Evolutionary conservation across 2,113 vertebrate species (phyloP).

Genomic region (Cottus gobio): DNA sequence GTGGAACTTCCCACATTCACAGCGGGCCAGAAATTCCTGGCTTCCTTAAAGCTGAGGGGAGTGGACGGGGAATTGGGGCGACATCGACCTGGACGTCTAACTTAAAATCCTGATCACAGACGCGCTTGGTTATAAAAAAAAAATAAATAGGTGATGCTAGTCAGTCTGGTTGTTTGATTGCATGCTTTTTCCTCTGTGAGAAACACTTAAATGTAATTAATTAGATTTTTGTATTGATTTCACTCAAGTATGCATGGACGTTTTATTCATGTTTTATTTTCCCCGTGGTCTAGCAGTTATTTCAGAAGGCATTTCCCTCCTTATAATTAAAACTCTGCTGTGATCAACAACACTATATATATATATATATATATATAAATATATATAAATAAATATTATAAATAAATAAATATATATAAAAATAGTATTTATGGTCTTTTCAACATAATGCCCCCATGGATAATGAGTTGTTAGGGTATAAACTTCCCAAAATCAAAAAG

Average conservation of each 20-base stretch:
- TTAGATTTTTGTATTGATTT: slow-evolving; percentile 29
- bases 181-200: not conserved
- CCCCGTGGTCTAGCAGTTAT: not conserved
- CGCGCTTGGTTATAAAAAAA: not conserved
- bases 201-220: slow-evolving; percentile 16
- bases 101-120: slow-evolving; percentile 40
- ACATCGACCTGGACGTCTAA: slow-evolving; percentile 43
- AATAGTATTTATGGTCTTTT: not conserved
- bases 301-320: not conserved
- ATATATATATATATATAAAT: too few species aligned
- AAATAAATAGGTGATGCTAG: not conserved
- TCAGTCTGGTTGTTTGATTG: not conserved
- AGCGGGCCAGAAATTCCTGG: slow-evolving; percentile 67
- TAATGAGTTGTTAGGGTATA: not conserved
- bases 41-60: slow-evolving; percentile 66
- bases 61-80: slow-evolving; percentile 55
- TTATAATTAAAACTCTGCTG: not conserved
- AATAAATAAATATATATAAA: too few species aligned
- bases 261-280: not conserved
- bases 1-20: slow-evolving; percentile 69
- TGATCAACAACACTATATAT: too few species aligned
- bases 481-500: not conserved
- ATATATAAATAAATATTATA: too few species aligned
- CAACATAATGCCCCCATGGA: not conserved
- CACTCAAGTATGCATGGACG: not conserved